These are phyloP conservation scores for Phyllotreta striolata DNA, from an alignment of 2,888 invertebrate species.

Conservation along the genomic window DNA sequence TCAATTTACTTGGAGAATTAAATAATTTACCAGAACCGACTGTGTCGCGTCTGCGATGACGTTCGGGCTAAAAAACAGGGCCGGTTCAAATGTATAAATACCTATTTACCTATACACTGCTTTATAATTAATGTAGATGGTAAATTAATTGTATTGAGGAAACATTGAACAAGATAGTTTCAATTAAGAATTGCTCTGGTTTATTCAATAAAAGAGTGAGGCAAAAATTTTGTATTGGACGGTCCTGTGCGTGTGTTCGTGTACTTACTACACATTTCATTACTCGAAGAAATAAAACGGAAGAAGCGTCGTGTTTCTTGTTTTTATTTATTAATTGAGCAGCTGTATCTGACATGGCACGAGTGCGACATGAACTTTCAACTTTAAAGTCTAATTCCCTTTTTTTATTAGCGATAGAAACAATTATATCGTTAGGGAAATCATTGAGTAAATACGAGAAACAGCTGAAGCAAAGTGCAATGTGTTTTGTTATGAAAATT, in stretches of 20 bases:
- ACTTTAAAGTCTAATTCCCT: conserved; percentile 31
- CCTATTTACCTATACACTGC: neutral
- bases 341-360: conserved; percentile 41
- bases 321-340: conserved; percentile 37
- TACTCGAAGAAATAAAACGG: conserved; percentile 41
- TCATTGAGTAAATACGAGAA: conserved; percentile 19
- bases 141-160: too few species aligned
- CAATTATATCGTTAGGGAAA: conserved; percentile 28
- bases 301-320: conserved; percentile 37
- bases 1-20: conserved; percentile 58
- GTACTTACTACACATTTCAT: conserved; percentile 25
- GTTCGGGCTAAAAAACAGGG: conserved; percentile 18
- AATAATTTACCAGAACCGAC: conserved; percentile 54
- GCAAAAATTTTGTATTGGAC: neutral
- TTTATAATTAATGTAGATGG: conserved; percentile 1
- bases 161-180: too few species aligned
- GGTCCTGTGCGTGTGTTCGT: conserved; percentile 11
- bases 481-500: conserved; percentile 14
- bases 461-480: conserved; percentile 8
- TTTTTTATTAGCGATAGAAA: conserved; percentile 27
- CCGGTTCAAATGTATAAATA: conserved; percentile 3
- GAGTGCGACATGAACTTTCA: conserved; percentile 40
- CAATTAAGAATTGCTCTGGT: too few species aligned
- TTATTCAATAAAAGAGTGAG: too few species aligned
- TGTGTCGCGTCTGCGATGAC: conserved; percentile 23